phyloP scores from a whole-genome alignment of 2,113 vertebrate genomes.

The Planiliza haematocheilus region DNA sequence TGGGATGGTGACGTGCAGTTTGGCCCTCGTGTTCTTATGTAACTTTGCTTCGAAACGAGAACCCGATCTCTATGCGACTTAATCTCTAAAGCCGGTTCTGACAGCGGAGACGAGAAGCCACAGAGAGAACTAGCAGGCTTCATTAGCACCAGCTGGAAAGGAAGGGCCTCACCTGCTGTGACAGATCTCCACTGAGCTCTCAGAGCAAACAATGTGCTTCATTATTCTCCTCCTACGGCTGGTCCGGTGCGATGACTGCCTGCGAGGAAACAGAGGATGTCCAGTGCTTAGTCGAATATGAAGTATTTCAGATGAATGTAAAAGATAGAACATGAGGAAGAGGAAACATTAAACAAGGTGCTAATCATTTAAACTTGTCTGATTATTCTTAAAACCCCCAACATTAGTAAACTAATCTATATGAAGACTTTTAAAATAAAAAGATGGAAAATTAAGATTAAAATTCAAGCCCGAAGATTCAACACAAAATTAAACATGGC shows the following conservation, averaged over 20 bases:
- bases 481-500: neutral
- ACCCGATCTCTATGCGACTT: constrained; percentile 40
- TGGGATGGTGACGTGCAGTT: constrained; percentile 1
- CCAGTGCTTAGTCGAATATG: neutral
- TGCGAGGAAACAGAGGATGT: constrained; percentile 6
- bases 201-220: constrained; percentile 57
- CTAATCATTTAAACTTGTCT: neutral
- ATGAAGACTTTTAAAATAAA: neutral
- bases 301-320: neutral
- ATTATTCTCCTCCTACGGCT: constrained; percentile 61
- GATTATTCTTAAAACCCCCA: too few species aligned
- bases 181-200: constrained; percentile 63
- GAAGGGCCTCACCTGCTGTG: constrained; percentile 66
- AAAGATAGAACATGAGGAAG: neutral
- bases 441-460: neutral
- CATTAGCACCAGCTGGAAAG: constrained; percentile 63
- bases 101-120: constrained; percentile 55
- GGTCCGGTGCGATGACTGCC: constrained; percentile 22
- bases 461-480: neutral
- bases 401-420: neutral
- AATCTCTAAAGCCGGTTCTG: constrained; percentile 63
- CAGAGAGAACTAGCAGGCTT: constrained; percentile 57
- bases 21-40: constrained; percentile 39
- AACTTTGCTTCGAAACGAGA: constrained; percentile 45
- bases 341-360: neutral